A percentile compares a stretch with the other conserved stretches of the same genome.
phyloP scores from a whole-genome alignment of 2,113 vertebrate genomes.

The Hucho hucho region DNA sequence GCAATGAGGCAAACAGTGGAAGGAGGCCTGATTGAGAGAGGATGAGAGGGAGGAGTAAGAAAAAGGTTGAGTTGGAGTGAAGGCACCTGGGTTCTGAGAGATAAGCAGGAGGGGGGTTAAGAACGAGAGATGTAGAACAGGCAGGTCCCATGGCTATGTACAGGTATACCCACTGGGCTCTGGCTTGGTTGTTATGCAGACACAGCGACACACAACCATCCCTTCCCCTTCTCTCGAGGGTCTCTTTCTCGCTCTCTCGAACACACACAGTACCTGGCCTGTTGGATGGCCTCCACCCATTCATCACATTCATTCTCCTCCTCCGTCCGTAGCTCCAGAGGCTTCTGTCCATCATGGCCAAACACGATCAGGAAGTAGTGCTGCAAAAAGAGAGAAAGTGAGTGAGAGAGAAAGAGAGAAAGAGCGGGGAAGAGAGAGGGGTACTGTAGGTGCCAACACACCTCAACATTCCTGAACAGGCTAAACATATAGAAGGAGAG shows the following conservation, averaged over 20 bases:
- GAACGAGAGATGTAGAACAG: not conserved
- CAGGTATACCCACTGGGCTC: not conserved
- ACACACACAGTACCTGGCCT: slow-evolving; percentile 83
- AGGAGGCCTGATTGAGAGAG: not conserved
- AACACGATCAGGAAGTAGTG: slow-evolving; percentile 95
- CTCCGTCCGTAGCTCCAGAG: slow-evolving; percentile 92
- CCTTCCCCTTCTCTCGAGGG: not conserved
- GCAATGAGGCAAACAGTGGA: not conserved
- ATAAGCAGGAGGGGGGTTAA: not conserved
- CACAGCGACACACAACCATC: not conserved
- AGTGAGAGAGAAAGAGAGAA: no score
- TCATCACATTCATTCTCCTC: slow-evolving; percentile 91
- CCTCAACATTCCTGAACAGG: slow-evolving; percentile 1
- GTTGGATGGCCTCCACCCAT: slow-evolving; percentile 97
- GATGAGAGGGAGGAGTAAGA: not conserved
- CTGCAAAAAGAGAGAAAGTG: slow-evolving; percentile 65
- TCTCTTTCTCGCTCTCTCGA: no score
- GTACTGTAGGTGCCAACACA: slow-evolving; percentile 3
- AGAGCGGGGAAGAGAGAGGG: not conserved
- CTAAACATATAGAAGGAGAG: not conserved
- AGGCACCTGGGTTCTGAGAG: not conserved
- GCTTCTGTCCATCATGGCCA: slow-evolving; percentile 95
- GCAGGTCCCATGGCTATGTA: not conserved
- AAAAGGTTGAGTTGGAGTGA: not conserved
- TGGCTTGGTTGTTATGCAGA: not conserved